These are phyloP conservation scores for Thelaira solivaga DNA, from an alignment of 2,888 invertebrate genomes.

Conservation along the genomic window DNA sequence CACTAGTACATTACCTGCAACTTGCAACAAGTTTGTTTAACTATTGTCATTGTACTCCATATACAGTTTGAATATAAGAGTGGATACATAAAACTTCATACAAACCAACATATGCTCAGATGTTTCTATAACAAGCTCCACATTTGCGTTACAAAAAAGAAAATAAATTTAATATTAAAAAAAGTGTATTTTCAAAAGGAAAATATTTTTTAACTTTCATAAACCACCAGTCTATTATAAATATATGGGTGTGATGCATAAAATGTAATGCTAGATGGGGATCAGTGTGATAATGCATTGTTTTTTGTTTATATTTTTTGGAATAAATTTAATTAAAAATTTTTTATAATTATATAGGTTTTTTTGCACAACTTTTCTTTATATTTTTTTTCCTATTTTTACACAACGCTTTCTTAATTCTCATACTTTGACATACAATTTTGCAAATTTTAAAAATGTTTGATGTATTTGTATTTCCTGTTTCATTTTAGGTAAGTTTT, in stretches of 20 bases:
- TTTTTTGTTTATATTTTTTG: not conserved
- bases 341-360: slow-evolving; percentile 42
- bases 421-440: slow-evolving; percentile 37
- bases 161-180: not conserved
- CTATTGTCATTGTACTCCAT: slow-evolving; percentile 15
- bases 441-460: slow-evolving; percentile 6
- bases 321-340: slow-evolving; percentile 38
- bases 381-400: not conserved
- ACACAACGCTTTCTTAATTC: not conserved
- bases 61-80: not conserved
- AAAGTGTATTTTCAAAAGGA: not conserved
- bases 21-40: not conserved
- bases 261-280: not conserved
- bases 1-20: not conserved
- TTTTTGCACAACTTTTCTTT: slow-evolving; percentile 20
- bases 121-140: slow-evolving; percentile 17
- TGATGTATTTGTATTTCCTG: slow-evolving; percentile 28
- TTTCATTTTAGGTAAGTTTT: slow-evolving; percentile 5
- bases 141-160: slow-evolving; percentile 3
- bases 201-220: slow-evolving; percentile 26
- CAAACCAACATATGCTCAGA: slow-evolving; percentile 7
- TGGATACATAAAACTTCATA: not conserved
- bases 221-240: not conserved
- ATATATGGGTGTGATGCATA: not conserved
- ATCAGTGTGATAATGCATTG: slow-evolving; percentile 5